phyloP scores from a whole-genome alignment of 1,140 invertebrate genomes.

The Pararge aegeria region DNA sequence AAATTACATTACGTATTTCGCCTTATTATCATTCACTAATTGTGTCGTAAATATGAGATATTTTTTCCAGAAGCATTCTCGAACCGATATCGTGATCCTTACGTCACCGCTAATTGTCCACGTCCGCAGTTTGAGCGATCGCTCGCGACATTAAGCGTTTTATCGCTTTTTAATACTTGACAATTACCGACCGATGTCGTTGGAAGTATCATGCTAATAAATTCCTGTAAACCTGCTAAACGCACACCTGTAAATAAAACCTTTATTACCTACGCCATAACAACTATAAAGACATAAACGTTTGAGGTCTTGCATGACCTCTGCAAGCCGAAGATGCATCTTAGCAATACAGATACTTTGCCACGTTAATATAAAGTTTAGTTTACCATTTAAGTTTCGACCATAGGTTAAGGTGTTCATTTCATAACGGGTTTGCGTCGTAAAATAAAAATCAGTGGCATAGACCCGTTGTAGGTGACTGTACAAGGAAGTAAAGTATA shows the following conservation, averaged over 20 bases:
- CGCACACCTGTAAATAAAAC: constrained; percentile 8
- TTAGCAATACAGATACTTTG: constrained; percentile 1
- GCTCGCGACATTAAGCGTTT: constrained; percentile 43
- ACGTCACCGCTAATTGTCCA: constrained; percentile 26
- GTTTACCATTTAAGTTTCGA: not conserved
- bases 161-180: constrained; percentile 53
- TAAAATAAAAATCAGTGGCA: not conserved
- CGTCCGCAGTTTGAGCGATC: constrained; percentile 40
- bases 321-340: constrained; percentile 6
- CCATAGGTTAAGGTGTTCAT: not conserved
- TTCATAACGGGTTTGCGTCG: not conserved
- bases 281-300: not conserved
- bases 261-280: constrained; percentile 17
- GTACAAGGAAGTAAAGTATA: not conserved
- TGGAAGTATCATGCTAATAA: constrained; percentile 35
- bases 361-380: not conserved
- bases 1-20: not conserved
- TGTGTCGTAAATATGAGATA: constrained; percentile 3
- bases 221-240: constrained; percentile 17
- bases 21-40: not conserved
- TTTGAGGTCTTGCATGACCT: not conserved
- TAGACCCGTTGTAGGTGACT: not conserved
- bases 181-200: constrained; percentile 45
- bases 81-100: constrained; percentile 21
- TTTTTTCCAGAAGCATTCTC: constrained; percentile 5